Evolutionary conservation across 1,140 invertebrate genomes (phyloP), one percentile per base, ranked within the genome.

Genomic region (Amphibalanus amphitrite): DNA sequence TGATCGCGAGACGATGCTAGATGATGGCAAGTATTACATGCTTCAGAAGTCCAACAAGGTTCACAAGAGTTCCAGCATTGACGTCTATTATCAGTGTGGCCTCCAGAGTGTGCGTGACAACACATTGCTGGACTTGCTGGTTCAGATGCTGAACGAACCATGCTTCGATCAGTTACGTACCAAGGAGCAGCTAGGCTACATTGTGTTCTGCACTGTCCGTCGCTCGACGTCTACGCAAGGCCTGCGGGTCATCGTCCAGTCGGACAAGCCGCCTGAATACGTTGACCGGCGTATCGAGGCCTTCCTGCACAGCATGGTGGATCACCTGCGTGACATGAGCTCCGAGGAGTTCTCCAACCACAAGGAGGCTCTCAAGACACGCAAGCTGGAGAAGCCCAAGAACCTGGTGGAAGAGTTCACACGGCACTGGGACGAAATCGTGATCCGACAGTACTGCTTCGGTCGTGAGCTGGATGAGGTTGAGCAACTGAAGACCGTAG

Each of bases 141-240:
- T 87, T 68, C 93, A 98, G 82, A 89, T 97, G 74, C 85, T 97
- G 15, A 84, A 85, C 28, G 94, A 98, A 80, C 93, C 95, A 0
- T 95, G 90, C 79, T 97, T 94, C 80, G 89, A 92, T 82, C 86
- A 88, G 68, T 83, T 98, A 23, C 82, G 95, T 74, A 97, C 93
- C 1, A 87, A 94, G 84, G 90, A 92, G 84, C 91, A 92, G 83
- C 79, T 94, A 69, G 94, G 95, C 13, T 98, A 98, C 79, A 95
- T 98, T 76, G 94, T 98, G 47, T 91, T 89, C 78, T 92, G 89
- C 79, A 90, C 90, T 0, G 82, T 93, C n/a, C 83, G 92, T 20
- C 83, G 89, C 76, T 84, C 88, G 0, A 89, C 89, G 79, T 92
- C 92, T 28, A 88, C 88, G 4, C 91, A 95, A 80, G 93, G 94